Evolutionary conservation across 2,888 invertebrate genomes (phyloP).

Genomic region (Ectropis crepuscularia): DNA sequence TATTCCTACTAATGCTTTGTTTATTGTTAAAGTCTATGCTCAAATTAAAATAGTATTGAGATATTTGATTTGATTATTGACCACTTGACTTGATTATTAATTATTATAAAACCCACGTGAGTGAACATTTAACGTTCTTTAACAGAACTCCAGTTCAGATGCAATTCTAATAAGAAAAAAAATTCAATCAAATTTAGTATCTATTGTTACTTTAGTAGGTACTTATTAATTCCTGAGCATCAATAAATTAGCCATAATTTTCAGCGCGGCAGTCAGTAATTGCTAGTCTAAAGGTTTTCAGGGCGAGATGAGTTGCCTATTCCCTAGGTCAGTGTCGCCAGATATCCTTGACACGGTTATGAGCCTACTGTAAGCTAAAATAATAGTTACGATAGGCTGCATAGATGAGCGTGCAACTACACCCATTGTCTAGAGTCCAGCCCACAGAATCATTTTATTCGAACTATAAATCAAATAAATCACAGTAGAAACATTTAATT

Average conservation of each 20-base stretch:
- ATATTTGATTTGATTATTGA: no score
- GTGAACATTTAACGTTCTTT: no score
- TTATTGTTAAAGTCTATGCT: no score
- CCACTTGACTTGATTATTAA: no score
- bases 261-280: slow-evolving; percentile 1
- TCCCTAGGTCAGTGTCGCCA: slow-evolving; percentile 17
- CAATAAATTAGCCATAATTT: neutral
- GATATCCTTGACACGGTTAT: slow-evolving; percentile 20
- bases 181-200: neutral
- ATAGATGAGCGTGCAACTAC: slow-evolving; percentile 12
- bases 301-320: slow-evolving; percentile 9
- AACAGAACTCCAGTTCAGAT: no score
- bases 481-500: neutral
- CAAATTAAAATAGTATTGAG: no score
- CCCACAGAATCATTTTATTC: neutral
- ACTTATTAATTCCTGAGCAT: no score
- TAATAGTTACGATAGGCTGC: neutral
- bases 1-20: no score
- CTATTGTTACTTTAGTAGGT: no score
- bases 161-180: no score
- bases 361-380: neutral
- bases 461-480: neutral
- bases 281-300: slow-evolving; percentile 8
- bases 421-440: neutral
- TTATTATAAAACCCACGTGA: no score